Conservation (phyloP, 2,888 invertebrate species). For the Tetramorium bicarinatum region DNA sequence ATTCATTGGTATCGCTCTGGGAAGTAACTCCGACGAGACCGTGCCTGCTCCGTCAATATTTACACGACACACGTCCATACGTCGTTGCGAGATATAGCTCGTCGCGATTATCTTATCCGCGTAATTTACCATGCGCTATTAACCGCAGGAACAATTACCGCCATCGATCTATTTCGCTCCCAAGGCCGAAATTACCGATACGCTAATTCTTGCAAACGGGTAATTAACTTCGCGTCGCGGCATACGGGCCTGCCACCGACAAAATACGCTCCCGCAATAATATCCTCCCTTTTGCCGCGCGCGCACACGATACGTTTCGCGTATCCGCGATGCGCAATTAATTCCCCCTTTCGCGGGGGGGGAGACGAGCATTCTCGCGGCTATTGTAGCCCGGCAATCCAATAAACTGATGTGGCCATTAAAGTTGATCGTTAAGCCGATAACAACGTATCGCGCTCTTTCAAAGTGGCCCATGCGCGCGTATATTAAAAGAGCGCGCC, state of each 20-base stretch:
- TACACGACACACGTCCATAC: neutral
- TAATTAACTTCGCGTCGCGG: constrained; percentile 67
- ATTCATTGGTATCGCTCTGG: neutral
- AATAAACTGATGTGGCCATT: constrained; percentile 69
- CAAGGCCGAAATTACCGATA: constrained; percentile 63
- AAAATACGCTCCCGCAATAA: constrained; percentile 49
- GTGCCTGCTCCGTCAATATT: neutral
- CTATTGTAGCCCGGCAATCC: constrained; percentile 59
- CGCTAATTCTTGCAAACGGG: constrained; percentile 60
- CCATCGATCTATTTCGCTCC: constrained; percentile 59
- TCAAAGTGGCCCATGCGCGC: constrained; percentile 18
- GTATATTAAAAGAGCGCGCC: constrained; percentile 40
- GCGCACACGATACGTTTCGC: constrained; percentile 50
- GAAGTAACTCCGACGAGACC: neutral
- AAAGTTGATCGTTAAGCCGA: constrained; percentile 66
- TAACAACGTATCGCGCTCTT: constrained; percentile 58
- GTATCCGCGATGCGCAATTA: constrained; percentile 65
- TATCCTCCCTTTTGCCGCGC: constrained; percentile 12
- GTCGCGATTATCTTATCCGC: constrained; percentile 44
- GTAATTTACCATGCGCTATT: constrained; percentile 56
- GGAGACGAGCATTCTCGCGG: constrained; percentile 28
- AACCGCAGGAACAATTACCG: constrained; percentile 33
- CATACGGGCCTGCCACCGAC: constrained; percentile 50
- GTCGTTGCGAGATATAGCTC: neutral
- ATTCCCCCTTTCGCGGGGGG: constrained; percentile 53